Percentiles rank a stretch among this genome's conserved stretches.
phyloP scores from a whole-genome alignment of 1,140 invertebrate genomes.

The Aculops lycopersici region DNA sequence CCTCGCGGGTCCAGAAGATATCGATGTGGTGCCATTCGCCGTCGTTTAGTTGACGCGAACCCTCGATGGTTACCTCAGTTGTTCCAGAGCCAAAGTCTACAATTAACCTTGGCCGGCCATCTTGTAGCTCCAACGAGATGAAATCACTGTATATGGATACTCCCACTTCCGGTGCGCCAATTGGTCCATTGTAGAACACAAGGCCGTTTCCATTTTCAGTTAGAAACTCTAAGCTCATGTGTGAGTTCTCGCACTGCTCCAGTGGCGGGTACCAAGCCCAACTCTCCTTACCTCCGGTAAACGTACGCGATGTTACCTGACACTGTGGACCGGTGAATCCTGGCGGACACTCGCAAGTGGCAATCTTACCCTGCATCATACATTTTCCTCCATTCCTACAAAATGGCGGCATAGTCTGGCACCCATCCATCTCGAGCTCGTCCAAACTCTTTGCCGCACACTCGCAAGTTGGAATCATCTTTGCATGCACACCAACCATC shows the following conservation, averaged over 20 bases:
- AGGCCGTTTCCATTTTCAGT: constrained; percentile 59
- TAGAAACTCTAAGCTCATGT: constrained; percentile 74
- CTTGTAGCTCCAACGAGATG: constrained; percentile 59
- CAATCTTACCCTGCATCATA: constrained; percentile 5
- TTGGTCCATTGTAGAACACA: constrained; percentile 83
- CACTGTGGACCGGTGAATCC: constrained; percentile 76
- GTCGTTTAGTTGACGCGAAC: constrained; percentile 50
- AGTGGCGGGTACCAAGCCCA: constrained; percentile 84
- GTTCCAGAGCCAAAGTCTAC: constrained; percentile 84
- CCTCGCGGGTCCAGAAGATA: constrained; percentile 67
- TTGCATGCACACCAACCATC: constrained; percentile 53
- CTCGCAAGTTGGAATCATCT: constrained; percentile 40
- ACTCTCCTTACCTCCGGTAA: constrained; percentile 46
- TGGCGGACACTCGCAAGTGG: constrained; percentile 47
- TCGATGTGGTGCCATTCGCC: constrained; percentile 84
- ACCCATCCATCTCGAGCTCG: constrained; percentile 55
- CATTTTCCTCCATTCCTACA: constrained; percentile 77
- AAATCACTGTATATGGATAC: constrained; percentile 32
- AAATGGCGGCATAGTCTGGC: constrained; percentile 34
- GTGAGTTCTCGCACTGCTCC: constrained; percentile 76
- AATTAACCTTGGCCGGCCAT: constrained; percentile 53
- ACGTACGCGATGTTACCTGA: constrained; percentile 72
- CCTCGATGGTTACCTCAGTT: constrained; percentile 52
- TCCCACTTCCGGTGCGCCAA: constrained; percentile 54
- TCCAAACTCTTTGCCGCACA: constrained; percentile 42